Evolutionary conservation across 1,140 invertebrate species (phyloP).

Genomic region (Bactericera cockerelli): DNA sequence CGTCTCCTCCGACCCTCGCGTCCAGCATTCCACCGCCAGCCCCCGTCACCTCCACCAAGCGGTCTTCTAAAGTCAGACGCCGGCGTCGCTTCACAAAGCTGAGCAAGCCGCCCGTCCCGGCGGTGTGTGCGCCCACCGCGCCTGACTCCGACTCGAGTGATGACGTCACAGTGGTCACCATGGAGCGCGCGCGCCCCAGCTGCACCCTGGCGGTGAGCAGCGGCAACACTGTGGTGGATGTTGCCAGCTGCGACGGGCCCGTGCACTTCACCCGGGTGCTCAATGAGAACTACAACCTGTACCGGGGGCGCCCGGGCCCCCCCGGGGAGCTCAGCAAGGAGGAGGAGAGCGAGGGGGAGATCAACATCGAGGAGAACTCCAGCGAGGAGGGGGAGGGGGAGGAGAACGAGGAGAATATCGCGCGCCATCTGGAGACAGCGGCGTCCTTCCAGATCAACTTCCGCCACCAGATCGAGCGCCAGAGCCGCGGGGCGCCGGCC

Average conservation of each 20-base stretch:
- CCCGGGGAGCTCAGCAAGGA: slow-evolving; percentile 20
- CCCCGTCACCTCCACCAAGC: slow-evolving; percentile 13
- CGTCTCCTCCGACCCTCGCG: slow-evolving; percentile 14
- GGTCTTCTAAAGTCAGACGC: slow-evolving; percentile 12
- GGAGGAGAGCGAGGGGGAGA: slow-evolving; percentile 22
- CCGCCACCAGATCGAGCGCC: not conserved
- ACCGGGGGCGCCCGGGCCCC: slow-evolving; percentile 20
- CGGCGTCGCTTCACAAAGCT: slow-evolving; percentile 10
- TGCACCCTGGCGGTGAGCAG: slow-evolving; percentile 8
- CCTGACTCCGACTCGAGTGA: slow-evolving; percentile 14
- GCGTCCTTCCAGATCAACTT: not conserved
- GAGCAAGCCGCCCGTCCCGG: slow-evolving; percentile 16
- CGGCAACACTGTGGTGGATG: slow-evolving; percentile 49
- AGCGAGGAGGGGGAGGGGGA: slow-evolving; percentile 18
- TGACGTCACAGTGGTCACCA: slow-evolving; percentile 15
- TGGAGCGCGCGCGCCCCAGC: slow-evolving; percentile 9
- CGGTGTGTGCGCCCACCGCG: not conserved
- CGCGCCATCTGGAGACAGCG: not conserved
- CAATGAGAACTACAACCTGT: slow-evolving; percentile 48
- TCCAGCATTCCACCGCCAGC: slow-evolving; percentile 14
- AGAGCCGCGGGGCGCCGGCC: not conserved
- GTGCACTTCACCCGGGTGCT: slow-evolving; percentile 63
- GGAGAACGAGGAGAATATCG: slow-evolving; percentile 15
- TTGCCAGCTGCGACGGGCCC: slow-evolving; percentile 75
- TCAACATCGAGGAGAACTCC: slow-evolving; percentile 20